Evolutionary conservation across 37 sponge, comb jelly and placozoan genomes (phyloP), one percentile per base, ranked within the genome.

Genomic region (Spongilla lacustris): DNA sequence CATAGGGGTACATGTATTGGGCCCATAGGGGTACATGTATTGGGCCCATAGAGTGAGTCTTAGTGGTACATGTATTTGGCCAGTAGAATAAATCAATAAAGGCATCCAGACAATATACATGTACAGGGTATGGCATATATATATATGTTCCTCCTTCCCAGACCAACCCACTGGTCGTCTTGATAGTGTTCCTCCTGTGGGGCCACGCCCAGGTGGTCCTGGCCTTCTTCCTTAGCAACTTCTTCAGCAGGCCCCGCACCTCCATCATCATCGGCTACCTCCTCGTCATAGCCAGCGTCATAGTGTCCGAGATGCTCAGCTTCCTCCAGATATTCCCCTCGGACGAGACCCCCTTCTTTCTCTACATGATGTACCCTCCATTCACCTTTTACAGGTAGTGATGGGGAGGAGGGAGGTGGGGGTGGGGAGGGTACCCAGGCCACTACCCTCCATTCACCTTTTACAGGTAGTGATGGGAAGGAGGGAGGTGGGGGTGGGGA

Each of bases 281-380:
- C 34, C 70, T 93, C 26, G 87, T 93, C 49, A 79, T 90, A 6
- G 81, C 75, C 32, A 75, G 87, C 5, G 91, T 93, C 30, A 50
- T 81, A 0, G 67, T 89, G 11, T 74, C 88, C 27, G 50, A 71
- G 17, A 23, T 90, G n/a, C 91, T 94, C 70, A 89, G 85, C 29
- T 33, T 24, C 21, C 79, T 87, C 32, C 46, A 93, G 90, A 77
- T 93, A 4, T 68, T 93, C 35, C 88, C 94, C 2, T 21, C 24
- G 0, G 85, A 94, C 74, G 36, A 85, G 66, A 90, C 81, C 38
- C 94, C 94, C 4, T 77, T 90, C 28, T 68, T 74, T 49, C 50
- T 94, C 1, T 84, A 88, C 67, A 94, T 94, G 94, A 36, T 94
- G 79, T 94, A 90, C 67, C 88, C 94, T 35, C 91, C 91, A 33